Evolutionary conservation across 2,113 vertebrate genomes (phyloP).

Genomic region (Pheucticus melanocephalus): DNA sequence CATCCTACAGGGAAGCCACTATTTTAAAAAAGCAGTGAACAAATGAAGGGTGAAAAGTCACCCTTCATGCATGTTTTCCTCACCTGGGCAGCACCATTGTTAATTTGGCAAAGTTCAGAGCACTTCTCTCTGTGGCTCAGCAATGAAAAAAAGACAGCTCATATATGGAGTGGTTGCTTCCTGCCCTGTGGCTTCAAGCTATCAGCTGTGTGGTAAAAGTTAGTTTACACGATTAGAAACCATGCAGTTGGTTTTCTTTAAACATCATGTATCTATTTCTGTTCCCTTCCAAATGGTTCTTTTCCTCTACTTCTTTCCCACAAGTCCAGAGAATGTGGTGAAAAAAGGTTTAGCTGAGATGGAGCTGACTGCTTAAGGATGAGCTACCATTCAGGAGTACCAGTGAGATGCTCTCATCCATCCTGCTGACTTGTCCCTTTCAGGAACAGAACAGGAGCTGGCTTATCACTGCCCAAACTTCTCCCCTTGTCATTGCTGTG

Average conservation of each 20-base stretch:
- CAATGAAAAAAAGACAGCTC: background rate
- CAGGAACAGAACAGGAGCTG: background rate
- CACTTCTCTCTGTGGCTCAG: background rate
- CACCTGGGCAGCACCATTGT: background rate
- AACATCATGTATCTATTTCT: background rate
- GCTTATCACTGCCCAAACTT: background rate
- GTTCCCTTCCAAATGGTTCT: background rate
- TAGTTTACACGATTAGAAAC: background rate
- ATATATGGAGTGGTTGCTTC: background rate
- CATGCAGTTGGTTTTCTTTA: background rate
- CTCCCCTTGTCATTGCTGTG: background rate
- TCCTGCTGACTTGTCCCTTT: background rate
- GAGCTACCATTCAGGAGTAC: background rate
- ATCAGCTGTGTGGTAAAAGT: background rate
- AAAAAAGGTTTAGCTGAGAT: background rate
- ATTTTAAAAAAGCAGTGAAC: background rate
- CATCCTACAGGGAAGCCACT: background rate
- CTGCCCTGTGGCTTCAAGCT: background rate
- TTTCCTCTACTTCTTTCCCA: background rate
- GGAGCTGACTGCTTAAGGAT: background rate
- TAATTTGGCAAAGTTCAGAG: background rate
- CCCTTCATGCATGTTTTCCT: background rate
- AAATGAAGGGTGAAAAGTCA: background rate
- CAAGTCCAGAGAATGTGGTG: background rate
- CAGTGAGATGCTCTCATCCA: background rate